A percentile compares a stretch with the other conserved stretches of the same genome.
phyloP scores from a whole-genome alignment of 2,888 invertebrate genomes.

The Blastobasis adustella region DNA sequence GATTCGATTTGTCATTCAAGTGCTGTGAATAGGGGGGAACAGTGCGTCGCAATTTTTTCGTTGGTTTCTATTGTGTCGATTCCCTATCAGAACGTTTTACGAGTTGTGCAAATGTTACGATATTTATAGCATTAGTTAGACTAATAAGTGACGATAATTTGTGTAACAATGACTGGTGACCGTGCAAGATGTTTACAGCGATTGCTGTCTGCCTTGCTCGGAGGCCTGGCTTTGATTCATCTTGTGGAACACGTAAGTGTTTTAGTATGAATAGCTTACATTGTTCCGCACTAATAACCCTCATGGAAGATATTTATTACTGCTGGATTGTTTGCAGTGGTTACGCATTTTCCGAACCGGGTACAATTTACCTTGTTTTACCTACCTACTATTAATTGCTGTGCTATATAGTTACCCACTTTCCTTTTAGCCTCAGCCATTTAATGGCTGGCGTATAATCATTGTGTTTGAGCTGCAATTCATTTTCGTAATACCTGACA shows the following conservation, averaged over 20 bases:
- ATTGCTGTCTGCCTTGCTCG: conserved; percentile 32
- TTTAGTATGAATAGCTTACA: conserved; percentile 23
- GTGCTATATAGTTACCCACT: too few relatives aligned
- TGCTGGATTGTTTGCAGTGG: too few relatives aligned
- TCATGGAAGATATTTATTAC: conserved; percentile 4
- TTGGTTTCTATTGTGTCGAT: conserved; percentile 11
- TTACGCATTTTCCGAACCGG: too few relatives aligned
- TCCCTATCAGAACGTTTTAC: conserved; percentile 6
- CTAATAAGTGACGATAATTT: conserved; percentile 22
- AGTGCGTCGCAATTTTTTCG: conserved; percentile 17
- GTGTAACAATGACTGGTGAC: conserved; percentile 33
- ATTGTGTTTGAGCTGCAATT: too few relatives aligned
- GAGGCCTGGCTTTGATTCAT: conserved; percentile 34
- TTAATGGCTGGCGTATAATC: too few relatives aligned
- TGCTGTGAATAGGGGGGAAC: conserved; percentile 14
- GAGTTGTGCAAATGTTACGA: conserved; percentile 36
- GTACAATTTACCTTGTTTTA: too few relatives aligned
- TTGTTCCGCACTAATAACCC: conserved; percentile 30
- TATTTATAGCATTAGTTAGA: conserved; percentile 22
- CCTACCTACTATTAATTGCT: too few relatives aligned
- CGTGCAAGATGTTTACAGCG: conserved; percentile 25
- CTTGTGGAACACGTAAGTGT: conserved; percentile 44
- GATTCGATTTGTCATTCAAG: conserved; percentile 9
- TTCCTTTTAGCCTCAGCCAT: too few relatives aligned
- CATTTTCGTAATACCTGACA: too few relatives aligned